phyloP scores from a whole-genome alignment of 1,140 invertebrate genomes.

The Mactra quadrangularis region DNA sequence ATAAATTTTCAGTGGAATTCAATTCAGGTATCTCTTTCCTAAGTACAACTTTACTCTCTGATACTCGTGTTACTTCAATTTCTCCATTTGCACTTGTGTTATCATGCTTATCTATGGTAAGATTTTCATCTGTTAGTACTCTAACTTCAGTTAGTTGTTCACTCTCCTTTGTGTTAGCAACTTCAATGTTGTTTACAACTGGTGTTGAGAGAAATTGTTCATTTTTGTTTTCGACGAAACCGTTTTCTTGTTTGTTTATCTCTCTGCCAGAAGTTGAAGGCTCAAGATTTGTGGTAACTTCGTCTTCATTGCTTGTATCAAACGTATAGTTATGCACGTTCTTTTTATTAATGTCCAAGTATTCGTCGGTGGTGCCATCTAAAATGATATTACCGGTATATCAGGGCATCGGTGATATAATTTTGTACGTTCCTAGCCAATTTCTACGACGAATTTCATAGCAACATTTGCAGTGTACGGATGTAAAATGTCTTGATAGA shows the following conservation, averaged over 20 bases:
- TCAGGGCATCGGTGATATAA: too few species aligned
- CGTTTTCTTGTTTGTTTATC: not conserved
- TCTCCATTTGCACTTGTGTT: not conserved
- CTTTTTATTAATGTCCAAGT: too few species aligned
- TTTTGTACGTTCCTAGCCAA: too few species aligned
- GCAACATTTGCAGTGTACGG: too few species aligned
- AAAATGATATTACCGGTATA: too few species aligned
- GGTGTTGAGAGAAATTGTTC: too few species aligned
- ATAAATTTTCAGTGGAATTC: constrained; percentile 51
- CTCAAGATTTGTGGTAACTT: not conserved
- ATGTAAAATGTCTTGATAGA: too few species aligned
- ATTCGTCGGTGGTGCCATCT: too few species aligned
- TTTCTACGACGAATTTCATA: too few species aligned
- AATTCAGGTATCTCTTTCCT: constrained; percentile 6
- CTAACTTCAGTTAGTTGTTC: constrained; percentile 3
- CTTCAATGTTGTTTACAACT: not conserved
- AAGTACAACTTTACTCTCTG: constrained; percentile 5
- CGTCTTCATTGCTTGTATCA: not conserved
- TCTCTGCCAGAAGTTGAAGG: too few species aligned
- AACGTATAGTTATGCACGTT: too few species aligned
- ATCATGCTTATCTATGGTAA: not conserved
- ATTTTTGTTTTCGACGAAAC: constrained; percentile 2
- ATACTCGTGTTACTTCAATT: constrained; percentile 15
- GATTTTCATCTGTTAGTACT: not conserved
- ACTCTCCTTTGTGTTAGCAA: not conserved